Percentiles rank a stretch among this genome's conserved stretches.
Conservation (phyloP, 2,888 invertebrate genomes). For the Limenitis camilla region DNA sequence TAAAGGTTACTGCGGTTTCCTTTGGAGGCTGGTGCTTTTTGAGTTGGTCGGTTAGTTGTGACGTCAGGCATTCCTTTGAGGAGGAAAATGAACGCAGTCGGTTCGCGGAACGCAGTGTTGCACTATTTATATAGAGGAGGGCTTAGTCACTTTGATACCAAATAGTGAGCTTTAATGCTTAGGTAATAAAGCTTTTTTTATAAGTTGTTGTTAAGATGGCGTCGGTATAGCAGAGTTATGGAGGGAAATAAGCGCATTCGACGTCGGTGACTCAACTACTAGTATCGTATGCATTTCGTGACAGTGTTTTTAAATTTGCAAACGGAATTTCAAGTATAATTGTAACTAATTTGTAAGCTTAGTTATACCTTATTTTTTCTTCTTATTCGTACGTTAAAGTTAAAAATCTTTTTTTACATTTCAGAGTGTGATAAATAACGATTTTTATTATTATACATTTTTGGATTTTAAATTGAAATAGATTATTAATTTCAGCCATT, state of each 20-base stretch:
- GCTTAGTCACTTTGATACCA: constrained; percentile 20
- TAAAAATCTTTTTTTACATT: no score
- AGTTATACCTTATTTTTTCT: no score
- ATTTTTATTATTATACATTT: no score
- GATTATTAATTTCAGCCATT: no score
- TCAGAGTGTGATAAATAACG: no score
- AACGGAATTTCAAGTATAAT: constrained; percentile 23
- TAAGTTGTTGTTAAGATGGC: constrained; percentile 7
- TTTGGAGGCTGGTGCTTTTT: constrained; percentile 15
- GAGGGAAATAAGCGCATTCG: constrained; percentile 55
- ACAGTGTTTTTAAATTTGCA: constrained; percentile 35
- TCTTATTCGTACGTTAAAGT: no score
- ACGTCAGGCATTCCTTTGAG: constrained; percentile 65
- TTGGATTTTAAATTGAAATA: no score
- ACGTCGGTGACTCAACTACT: constrained; percentile 50
- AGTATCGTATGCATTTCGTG: constrained; percentile 49
- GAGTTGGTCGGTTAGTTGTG: constrained; percentile 35
- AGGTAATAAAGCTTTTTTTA: constrained; percentile 23
- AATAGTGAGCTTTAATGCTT: constrained; percentile 22
- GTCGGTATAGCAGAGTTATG: constrained; percentile 37
- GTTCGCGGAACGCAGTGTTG: constrained; percentile 60
- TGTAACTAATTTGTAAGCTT: no score
- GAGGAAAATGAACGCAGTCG: constrained; percentile 63
- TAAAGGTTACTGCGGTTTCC: constrained; percentile 12
- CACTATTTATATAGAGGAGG: constrained; percentile 56